A percentile compares a stretch with the other conserved stretches of the same genome.
phyloP scores from a whole-genome alignment of 2,797 vertebrate species.

The Echeneis naucrates region DNA sequence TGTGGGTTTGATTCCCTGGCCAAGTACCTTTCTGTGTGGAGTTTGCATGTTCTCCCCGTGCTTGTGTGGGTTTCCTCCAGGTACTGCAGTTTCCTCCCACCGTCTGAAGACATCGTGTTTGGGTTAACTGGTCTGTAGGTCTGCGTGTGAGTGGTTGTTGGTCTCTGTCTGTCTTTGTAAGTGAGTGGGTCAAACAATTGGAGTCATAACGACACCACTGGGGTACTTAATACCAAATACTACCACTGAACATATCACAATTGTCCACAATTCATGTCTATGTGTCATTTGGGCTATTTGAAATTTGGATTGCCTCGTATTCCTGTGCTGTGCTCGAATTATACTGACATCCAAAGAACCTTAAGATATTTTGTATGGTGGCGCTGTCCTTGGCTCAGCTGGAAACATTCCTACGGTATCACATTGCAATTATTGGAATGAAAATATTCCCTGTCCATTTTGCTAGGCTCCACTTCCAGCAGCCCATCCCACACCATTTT shows the following conservation, averaged over 20 bases:
- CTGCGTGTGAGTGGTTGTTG: too few relatives aligned
- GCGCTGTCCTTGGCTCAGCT: conserved; percentile 61
- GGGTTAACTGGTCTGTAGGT: too few relatives aligned
- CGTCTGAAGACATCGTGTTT: too few relatives aligned
- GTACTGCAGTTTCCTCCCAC: too few relatives aligned
- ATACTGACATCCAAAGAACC: conserved; percentile 5
- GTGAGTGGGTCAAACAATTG: too few relatives aligned
- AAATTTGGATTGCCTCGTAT: neutral
- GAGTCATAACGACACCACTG: neutral
- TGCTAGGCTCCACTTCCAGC: conserved; percentile 60
- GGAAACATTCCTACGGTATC: conserved; percentile 80
- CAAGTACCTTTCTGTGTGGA: too few relatives aligned
- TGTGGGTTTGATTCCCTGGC: too few relatives aligned
- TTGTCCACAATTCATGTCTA: neutral
- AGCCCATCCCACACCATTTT: conserved; percentile 69
- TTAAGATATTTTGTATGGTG: conserved; percentile 18
- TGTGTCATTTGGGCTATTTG: neutral
- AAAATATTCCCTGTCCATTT: conserved; percentile 76
- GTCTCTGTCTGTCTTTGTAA: too few relatives aligned
- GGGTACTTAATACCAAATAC: neutral
- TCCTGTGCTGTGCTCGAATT: neutral
- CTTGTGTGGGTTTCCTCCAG: too few relatives aligned
- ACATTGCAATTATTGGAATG: conserved; percentile 76
- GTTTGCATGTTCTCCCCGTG: too few relatives aligned
- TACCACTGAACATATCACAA: neutral